phyloP scores from a whole-genome alignment of 2,888 invertebrate species.

The Drosophila yooni region DNA sequence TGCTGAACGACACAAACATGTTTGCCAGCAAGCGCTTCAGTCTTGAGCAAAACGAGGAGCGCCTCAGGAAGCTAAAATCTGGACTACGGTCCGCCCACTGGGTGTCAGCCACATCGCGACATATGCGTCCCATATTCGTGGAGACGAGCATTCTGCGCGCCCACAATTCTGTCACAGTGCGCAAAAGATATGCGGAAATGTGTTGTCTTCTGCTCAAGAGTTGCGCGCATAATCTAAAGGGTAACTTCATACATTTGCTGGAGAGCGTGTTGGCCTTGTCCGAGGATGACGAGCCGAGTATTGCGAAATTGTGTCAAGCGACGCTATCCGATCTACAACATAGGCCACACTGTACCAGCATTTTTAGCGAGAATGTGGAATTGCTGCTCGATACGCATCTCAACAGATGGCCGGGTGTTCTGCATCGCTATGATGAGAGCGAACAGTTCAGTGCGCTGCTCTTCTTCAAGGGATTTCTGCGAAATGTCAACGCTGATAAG shows the following conservation, averaged over 20 bases:
- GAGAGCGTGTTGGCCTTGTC: slow-evolving; percentile 89
- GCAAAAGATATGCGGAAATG: slow-evolving; percentile 88
- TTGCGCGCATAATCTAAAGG: slow-evolving; percentile 88
- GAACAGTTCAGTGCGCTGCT: slow-evolving; percentile 88
- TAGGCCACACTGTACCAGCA: slow-evolving; percentile 44
- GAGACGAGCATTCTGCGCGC: slow-evolving; percentile 86
- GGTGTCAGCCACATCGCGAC: slow-evolving; percentile 81
- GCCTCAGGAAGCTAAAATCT: slow-evolving; percentile 68
- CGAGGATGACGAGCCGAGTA: slow-evolving; percentile 88
- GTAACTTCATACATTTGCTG: slow-evolving; percentile 87
- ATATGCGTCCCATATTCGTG: slow-evolving; percentile 77
- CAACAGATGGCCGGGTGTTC: slow-evolving; percentile 87
- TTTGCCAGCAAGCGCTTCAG: slow-evolving; percentile 62
- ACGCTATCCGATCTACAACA: slow-evolving; percentile 84
- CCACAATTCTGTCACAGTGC: slow-evolving; percentile 88
- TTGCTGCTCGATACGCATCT: slow-evolving; percentile 87
- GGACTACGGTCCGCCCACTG: slow-evolving; percentile 84
- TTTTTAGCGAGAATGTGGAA: slow-evolving; percentile 85
- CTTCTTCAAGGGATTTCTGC: slow-evolving; percentile 89
- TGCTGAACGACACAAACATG: slow-evolving; percentile 48
- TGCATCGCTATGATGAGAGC: slow-evolving; percentile 88
- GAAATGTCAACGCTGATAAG: slow-evolving; percentile 86
- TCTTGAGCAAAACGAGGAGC: slow-evolving; percentile 61
- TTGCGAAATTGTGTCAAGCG: slow-evolving; percentile 85
- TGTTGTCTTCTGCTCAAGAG: slow-evolving; percentile 87